phyloP scores from a whole-genome alignment of 2,113 vertebrate genomes.

The Romanogobio albipinnatus region DNA sequence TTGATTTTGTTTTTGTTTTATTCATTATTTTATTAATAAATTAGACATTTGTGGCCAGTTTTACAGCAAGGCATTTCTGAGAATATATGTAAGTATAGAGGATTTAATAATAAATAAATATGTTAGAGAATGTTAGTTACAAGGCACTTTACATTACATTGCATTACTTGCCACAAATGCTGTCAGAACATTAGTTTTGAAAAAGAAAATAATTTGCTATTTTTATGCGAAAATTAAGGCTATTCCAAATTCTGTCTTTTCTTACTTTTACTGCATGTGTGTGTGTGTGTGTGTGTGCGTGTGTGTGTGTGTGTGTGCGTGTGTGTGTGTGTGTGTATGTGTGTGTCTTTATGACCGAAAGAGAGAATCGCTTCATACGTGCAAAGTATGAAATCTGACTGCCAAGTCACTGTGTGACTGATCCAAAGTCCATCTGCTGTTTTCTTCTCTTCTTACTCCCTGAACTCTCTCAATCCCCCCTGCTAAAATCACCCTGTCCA shows the following conservation, averaged over 20 bases:
- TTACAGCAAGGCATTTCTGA: not conserved
- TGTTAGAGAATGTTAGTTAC: not conserved
- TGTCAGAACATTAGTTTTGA: not conserved
- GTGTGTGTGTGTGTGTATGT: not conserved
- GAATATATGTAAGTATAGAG: not conserved
- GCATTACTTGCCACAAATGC: not conserved
- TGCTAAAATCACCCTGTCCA: conserved; percentile 50
- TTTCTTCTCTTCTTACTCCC: conserved; percentile 43
- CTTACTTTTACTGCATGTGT: not conserved
- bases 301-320: not conserved
- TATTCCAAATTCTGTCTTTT: not conserved
- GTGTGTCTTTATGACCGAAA: conserved; percentile 5
- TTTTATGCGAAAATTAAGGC: not conserved
- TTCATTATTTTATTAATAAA: not conserved
- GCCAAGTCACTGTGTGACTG: conserved; percentile 65
- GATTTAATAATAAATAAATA: not conserved
- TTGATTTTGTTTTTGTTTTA: not conserved
- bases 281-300: not conserved
- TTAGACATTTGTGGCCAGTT: not conserved
- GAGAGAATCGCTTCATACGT: conserved; percentile 41
- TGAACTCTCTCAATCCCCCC: conserved; percentile 59
- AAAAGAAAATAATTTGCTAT: not conserved
- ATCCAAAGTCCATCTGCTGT: conserved; percentile 79
- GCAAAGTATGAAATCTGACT: conserved; percentile 52
- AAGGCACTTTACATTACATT: not conserved